Base-by-base conservation (phyloP, 1,140 invertebrate species). In the Helicoverpa zea region DNA sequence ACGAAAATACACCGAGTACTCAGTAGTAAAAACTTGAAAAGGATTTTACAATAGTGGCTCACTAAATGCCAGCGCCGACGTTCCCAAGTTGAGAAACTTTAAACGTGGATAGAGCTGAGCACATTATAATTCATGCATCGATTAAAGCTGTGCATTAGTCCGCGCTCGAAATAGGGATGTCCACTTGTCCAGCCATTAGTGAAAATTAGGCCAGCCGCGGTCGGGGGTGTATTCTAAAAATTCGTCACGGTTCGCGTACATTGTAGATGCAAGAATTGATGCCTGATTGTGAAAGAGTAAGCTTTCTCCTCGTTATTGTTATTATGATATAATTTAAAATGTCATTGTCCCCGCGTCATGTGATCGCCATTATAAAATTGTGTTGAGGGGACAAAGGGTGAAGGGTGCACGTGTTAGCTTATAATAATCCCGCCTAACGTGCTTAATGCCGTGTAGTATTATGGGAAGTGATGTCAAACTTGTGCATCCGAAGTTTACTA, bases 251-350 rank as follows among this genome's bases (percentile, higher is more conserved):
- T 76, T 70, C 73, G 82, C 84, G 56, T 78, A 85, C 85, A 86
- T 86, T 85, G 82, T 74, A 56, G 51, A 61, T 77, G 59, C 51
- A 66, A 84, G 81, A 90, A 90, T 90, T 87, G 88, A 80, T 73
- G 63, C 73, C 66, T 81, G 66, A 91, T 91, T 91, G 89, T 90
- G 66, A 76, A 82, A 63, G 61, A 73, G 64, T 30, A 72, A 80
- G 81, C 75, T 77, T 77, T 77, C 75, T 77, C 75, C 75, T 47
- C 72, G 81, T 84, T 79, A 86, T 88, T 87, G 77, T 86, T 84
- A 85, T 79, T 85, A 88, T 91, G 86, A 88, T 87, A 91, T 87
- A 90, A 92, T 92, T 92, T 92, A 92, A 94, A 94, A 90, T 89
- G 88, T 87, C 85, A 92, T 92, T 92, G 91, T 92, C 84, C 80